A percentile compares a stretch with the other conserved stretches of the same genome.
Evolutionary conservation across 1,140 invertebrate genomes (phyloP).

Genomic region (Drosophila pallidifrons): DNA sequence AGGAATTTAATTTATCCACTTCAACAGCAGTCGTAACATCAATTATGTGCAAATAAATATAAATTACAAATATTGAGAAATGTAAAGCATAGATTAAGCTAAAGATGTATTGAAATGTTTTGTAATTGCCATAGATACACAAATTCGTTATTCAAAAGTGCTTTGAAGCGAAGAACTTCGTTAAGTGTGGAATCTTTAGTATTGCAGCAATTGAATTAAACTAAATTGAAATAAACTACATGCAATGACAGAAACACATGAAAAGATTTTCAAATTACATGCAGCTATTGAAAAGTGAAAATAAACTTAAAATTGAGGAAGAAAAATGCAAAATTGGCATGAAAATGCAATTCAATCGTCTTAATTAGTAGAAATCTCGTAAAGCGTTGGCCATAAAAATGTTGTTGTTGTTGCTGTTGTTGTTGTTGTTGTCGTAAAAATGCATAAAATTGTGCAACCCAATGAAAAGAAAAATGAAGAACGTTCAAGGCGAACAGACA

Average conservation of each 20-base stretch:
- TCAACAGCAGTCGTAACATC: not conserved
- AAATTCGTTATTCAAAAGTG: not conserved
- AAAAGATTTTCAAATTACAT: not conserved
- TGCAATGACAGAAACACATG: not conserved
- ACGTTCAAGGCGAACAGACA: slow-evolving; percentile 56
- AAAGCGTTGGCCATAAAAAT: slow-evolving; percentile 40
- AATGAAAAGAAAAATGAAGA: slow-evolving; percentile 45
- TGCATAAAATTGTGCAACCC: slow-evolving; percentile 59
- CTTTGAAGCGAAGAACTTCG: not conserved
- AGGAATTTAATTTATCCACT: not conserved
- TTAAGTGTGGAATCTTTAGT: not conserved
- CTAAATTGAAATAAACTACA: slow-evolving; percentile 47
- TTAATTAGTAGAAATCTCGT: slow-evolving; percentile 33
- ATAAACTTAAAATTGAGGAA: not conserved
- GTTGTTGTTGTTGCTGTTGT: slow-evolving; percentile 7
- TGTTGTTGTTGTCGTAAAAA: not conserved
- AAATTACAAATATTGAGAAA: not conserved
- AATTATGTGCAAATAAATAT: not conserved
- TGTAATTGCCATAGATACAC: no score
- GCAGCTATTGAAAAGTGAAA: slow-evolving; percentile 1
- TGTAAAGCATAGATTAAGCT: not conserved
- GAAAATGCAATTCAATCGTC: slow-evolving; percentile 30
- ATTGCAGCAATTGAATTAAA: slow-evolving; percentile 43
- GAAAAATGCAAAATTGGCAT: not conserved
- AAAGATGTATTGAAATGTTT: slow-evolving; percentile 3